Evolutionary conservation across 2,888 invertebrate genomes (phyloP).

Genomic region (Cyaniris semiargus): DNA sequence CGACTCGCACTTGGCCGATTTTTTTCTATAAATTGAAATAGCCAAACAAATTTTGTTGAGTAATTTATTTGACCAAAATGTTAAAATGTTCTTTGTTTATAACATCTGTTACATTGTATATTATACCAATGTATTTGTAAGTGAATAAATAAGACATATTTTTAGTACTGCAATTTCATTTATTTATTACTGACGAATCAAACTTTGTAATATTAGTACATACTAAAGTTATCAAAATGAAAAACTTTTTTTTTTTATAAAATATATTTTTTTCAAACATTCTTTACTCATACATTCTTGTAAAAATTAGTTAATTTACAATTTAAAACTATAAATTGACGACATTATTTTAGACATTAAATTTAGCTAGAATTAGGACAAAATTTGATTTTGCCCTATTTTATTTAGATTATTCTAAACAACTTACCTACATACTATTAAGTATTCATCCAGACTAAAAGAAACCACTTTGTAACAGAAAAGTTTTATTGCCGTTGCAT

Average conservation of each 20-base stretch:
- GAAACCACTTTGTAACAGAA: no score
- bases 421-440: not conserved
- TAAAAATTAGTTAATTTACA: not conserved
- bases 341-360: no score
- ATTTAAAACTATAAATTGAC: not conserved
- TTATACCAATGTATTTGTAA: not conserved
- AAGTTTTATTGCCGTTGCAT: no score
- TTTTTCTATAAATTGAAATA: not conserved
- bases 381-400: not conserved
- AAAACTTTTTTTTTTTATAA: not conserved
- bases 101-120: not conserved
- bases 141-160: slow-evolving; percentile 2
- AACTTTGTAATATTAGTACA: not conserved
- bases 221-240: not conserved
- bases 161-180: not conserved
- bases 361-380: not conserved
- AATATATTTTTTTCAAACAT: not conserved
- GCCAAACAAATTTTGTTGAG: not conserved
- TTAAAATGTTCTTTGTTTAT: not conserved
- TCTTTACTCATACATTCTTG: not conserved
- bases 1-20: no score
- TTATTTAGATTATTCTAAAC: not conserved
- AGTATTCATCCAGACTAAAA: no score
- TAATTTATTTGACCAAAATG: not conserved
- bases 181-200: not conserved